Percentiles rank a stretch among this genome's conserved stretches.
phyloP scores from a whole-genome alignment of 2,113 vertebrate genomes.

The Eulacestoma nigropectus region DNA sequence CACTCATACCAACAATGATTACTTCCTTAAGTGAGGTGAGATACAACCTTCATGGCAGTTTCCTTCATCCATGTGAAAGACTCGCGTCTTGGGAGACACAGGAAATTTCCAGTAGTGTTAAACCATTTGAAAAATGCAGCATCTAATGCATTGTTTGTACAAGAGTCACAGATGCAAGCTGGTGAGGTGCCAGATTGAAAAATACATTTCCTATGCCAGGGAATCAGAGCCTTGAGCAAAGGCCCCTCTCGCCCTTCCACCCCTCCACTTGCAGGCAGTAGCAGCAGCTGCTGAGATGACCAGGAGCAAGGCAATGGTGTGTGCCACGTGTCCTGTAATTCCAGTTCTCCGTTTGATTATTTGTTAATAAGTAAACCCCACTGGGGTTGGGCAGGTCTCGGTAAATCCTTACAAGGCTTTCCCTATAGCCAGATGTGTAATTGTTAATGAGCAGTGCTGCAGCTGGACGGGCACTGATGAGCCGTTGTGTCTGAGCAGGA shows the following conservation, averaged over 20 bases:
- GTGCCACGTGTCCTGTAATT: not conserved
- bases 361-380: slow-evolving; percentile 54
- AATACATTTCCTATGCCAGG: accelerated
- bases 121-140: not conserved
- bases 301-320: not conserved
- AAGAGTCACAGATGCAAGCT: not conserved
- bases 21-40: not conserved
- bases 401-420: not conserved
- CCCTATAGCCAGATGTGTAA: not conserved
- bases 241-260: accelerated
- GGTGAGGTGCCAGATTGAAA: not conserved
- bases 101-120: not conserved
- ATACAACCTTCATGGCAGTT: not conserved
- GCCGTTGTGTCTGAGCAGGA: not conserved
- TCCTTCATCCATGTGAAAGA: not conserved
- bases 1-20: not conserved
- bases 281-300: accelerated
- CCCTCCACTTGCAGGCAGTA: not conserved
- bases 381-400: not conserved
- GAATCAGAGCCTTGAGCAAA: not conserved
- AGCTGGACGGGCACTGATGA: accelerated
- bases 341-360: not conserved
- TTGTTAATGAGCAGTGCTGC: not conserved
- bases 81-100: accelerated
- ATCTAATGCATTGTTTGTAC: not conserved